phyloP scores from a whole-genome alignment of 2,113 vertebrate genomes.

The Mobula birostris region DNA sequence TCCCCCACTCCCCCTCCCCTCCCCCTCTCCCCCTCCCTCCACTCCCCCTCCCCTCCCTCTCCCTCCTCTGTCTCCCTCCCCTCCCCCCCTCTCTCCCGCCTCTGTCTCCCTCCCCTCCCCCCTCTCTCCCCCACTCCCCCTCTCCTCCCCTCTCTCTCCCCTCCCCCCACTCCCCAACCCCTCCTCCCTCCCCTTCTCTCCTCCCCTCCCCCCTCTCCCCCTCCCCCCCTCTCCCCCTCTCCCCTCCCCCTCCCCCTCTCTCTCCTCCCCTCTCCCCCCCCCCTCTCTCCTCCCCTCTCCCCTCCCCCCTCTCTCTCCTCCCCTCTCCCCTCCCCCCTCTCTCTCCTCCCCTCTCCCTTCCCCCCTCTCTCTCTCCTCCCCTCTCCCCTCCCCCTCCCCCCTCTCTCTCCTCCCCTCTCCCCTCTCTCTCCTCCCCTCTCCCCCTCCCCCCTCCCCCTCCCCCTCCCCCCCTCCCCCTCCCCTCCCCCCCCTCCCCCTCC shows the following conservation, averaged over 20 bases:
- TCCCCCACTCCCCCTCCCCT: not conserved
- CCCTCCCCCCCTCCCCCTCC: no score
- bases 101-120: no score
- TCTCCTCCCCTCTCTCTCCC: no score
- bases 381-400: not conserved
- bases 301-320: not conserved
- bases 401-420: not conserved
- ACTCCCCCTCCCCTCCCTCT: fast-evolving
- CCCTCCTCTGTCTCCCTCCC: not conserved
- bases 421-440: not conserved
- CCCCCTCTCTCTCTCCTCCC: no score
- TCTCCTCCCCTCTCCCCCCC: no score
- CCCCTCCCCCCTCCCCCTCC: not conserved
- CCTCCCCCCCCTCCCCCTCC: not conserved
- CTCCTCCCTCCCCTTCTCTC: not conserved
- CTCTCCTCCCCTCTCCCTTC: not conserved
- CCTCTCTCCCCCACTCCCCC: no score
- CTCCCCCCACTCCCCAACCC: not conserved
- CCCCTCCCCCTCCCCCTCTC: not conserved
- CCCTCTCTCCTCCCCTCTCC: no score
- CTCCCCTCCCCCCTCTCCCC: not conserved
- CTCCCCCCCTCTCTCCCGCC: not conserved
- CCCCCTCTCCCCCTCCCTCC: not conserved
- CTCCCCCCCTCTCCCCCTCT: not conserved
- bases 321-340: not conserved